Evolutionary conservation across 1,140 invertebrate species (phyloP).

Genomic region (Zaprionus taronus): DNA sequence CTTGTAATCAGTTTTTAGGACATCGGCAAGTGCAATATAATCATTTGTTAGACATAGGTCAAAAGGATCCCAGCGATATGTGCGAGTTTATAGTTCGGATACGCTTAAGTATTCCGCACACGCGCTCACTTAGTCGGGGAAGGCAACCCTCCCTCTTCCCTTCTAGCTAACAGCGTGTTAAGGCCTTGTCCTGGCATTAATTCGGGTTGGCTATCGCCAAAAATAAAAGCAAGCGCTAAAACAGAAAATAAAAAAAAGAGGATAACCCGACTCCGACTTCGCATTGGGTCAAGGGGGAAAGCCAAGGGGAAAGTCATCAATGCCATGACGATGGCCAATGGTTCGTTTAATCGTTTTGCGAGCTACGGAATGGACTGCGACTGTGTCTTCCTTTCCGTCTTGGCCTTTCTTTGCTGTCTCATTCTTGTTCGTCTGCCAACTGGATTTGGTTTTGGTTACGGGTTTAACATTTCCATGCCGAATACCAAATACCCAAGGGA

Average conservation of each 20-base stretch:
- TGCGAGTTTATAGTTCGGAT: background rate
- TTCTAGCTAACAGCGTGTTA: constrained; percentile 40
- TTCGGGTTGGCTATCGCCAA: constrained; percentile 21
- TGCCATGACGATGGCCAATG: constrained; percentile 60
- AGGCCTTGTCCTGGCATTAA: constrained; percentile 40
- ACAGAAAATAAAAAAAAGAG: constrained; percentile 32
- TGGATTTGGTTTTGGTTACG: constrained; percentile 23
- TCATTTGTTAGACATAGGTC: constrained; percentile 1
- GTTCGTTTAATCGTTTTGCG: constrained; percentile 79
- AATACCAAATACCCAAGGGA: constrained; percentile 59
- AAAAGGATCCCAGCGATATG: background rate
- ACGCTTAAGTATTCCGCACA: constrained; percentile 18
- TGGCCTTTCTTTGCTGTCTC: background rate
- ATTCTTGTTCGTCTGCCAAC: background rate
- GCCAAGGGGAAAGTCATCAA: constrained; percentile 40
- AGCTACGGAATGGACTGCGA: constrained; percentile 11
- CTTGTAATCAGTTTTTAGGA: constrained; percentile 2
- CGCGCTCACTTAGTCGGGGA: background rate
- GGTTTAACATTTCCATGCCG: constrained; percentile 63
- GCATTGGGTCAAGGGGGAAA: constrained; percentile 12
- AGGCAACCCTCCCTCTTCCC: background rate
- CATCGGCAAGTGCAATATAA: background rate
- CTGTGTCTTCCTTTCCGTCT: background rate
- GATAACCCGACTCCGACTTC: constrained; percentile 3
- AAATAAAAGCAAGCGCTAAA: constrained; percentile 35